Base-by-base conservation (phyloP, 2,113 vertebrate species). In the Paraplagusia blochii region DNA sequence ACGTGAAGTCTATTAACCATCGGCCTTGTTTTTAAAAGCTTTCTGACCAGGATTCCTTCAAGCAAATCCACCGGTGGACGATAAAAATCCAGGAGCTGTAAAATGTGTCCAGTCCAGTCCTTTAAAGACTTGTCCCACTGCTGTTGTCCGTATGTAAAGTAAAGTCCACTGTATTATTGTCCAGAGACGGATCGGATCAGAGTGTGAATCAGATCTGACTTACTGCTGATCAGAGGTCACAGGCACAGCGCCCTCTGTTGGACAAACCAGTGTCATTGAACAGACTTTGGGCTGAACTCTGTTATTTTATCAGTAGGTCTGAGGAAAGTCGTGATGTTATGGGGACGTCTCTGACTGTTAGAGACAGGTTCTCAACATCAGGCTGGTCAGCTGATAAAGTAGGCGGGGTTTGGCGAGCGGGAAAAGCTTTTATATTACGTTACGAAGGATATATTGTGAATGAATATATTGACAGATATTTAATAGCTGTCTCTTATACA, bases 121-220 rank as follows among this genome's bases (percentile, higher is more conserved):
- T 63, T 72, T 50, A 43, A 29, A 67, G 43, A 15, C 19, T 63
- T 42, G 12, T 13, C 7, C 72, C 53, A 48, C 34, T 55, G 22
- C 36, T 51, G 58, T 62, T 59, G 51, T 76, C 56, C 73, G 59
- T 63, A 81, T 72, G 76, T 70, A 76, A 62, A 77, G 70, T 63
- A 65, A 77, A 68, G 55, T 63, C 50, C 45, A 4, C 50, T 1
- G 19, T 49, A 67, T 75, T 67, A 57, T 58, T 35, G 50, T 39
- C 15, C n/a, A n/a, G 53, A 33, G 61, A 51, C 13, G 11, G 63
- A 77, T 79, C 45, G 38, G 69, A 77, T 56, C 42, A 29, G 52
- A 54, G 44, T 36, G 58, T 63, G 22, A 29, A 69, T 45, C 35
- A 57, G 65, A 45, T 52, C 14, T 58, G 58, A 72, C 64, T 50